These are phyloP conservation scores for Oeneis ivallda DNA, from an alignment of 2,888 invertebrate species.

Conservation along the genomic window DNA sequence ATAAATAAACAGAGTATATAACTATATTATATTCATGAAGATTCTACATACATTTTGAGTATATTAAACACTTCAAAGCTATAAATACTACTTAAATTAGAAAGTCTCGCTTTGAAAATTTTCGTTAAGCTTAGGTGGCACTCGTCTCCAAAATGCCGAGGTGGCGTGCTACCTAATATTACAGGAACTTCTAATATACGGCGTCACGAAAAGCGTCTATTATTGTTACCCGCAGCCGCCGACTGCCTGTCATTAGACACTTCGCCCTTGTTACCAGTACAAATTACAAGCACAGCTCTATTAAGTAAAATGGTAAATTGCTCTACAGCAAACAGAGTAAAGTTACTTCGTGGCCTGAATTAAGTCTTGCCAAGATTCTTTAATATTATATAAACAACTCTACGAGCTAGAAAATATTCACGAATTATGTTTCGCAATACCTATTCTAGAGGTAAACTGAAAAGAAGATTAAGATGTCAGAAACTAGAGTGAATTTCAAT, in stretches of 20 bases:
- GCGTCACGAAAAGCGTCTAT: slow-evolving; percentile 64
- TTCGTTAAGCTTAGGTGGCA: slow-evolving; percentile 20
- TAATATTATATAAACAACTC: neutral
- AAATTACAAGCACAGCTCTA: slow-evolving; percentile 53
- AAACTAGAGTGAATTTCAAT: too few relatives aligned
- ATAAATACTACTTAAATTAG: slow-evolving; percentile 23
- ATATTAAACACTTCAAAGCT: slow-evolving; percentile 18
- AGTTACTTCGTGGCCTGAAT: slow-evolving; percentile 25
- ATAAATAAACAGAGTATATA: neutral
- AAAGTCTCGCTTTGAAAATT: slow-evolving; percentile 20
- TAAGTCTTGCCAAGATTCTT: slow-evolving; percentile 11
- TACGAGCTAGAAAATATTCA: neutral
- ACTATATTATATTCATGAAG: neutral
- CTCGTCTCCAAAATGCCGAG: slow-evolving; percentile 45
- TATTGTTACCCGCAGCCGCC: slow-evolving; percentile 56
- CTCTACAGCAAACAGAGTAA: slow-evolving; percentile 26
- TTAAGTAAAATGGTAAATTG: slow-evolving; percentile 45
- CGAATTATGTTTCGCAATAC: too few relatives aligned
- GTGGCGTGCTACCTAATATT: slow-evolving; percentile 56
- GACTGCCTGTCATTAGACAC: slow-evolving; percentile 58
- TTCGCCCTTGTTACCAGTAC: slow-evolving; percentile 53
- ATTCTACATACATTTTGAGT: neutral
- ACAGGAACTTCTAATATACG: slow-evolving; percentile 51
- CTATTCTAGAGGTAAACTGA: too few relatives aligned
- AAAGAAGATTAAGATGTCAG: too few relatives aligned